phyloP scores from a whole-genome alignment of 2,888 invertebrate species.

The Oligia strigilis region DNA sequence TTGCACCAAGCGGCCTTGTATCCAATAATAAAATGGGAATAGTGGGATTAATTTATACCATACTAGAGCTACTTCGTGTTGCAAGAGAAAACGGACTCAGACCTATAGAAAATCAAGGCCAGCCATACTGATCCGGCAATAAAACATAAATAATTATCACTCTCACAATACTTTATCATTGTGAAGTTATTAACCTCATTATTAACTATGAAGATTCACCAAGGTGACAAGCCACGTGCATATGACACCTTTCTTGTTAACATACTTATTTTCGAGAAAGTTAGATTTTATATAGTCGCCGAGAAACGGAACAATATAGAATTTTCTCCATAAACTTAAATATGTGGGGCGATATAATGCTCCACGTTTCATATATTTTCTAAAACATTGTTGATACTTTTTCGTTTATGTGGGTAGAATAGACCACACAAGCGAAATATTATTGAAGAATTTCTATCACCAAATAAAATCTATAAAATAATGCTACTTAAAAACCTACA shows the following conservation, averaged over 20 bases:
- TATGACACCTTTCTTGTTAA: constrained; percentile 50
- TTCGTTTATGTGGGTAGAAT: neutral
- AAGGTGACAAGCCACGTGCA: constrained; percentile 44
- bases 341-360: constrained; percentile 31
- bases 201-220: constrained; percentile 37
- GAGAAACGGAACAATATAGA: constrained; percentile 51
- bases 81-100: constrained; percentile 54
- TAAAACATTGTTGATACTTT: too few species aligned
- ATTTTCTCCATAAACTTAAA: constrained; percentile 48
- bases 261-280: constrained; percentile 58
- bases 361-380: constrained; percentile 21
- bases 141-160: constrained; percentile 57
- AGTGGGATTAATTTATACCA: constrained; percentile 51
- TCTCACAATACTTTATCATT: constrained; percentile 48
- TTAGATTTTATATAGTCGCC: constrained; percentile 34
- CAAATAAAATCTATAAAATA: neutral
- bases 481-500: neutral
- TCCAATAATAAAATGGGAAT: constrained; percentile 47
- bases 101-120: constrained; percentile 55
- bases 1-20: constrained; percentile 21
- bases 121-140: constrained; percentile 51
- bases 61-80: constrained; percentile 27
- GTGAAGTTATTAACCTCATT: constrained; percentile 45
- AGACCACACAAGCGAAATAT: too few species aligned
- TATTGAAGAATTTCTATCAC: neutral